phyloP scores from a whole-genome alignment of 1,140 invertebrate genomes.

The Mylabris phalerata region DNA sequence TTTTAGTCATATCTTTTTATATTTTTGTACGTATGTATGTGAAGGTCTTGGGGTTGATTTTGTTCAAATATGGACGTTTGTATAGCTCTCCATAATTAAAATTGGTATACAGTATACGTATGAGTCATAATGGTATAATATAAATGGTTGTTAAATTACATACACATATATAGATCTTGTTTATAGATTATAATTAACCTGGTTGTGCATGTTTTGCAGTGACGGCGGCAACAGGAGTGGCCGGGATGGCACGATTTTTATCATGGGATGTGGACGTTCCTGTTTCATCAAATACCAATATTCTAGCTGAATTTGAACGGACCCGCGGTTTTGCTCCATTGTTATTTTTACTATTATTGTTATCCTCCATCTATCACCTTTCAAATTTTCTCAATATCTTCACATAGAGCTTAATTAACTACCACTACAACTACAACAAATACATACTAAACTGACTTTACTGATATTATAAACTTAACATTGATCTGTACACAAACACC shows the following conservation, averaged over 20 bases:
- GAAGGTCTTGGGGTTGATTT: background rate
- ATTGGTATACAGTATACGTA: background rate
- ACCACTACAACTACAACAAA: background rate
- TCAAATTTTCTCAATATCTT: background rate
- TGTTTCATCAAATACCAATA: conserved; percentile 47
- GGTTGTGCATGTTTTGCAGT: conserved; percentile 15
- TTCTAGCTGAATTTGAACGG: conserved; percentile 49
- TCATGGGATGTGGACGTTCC: conserved; percentile 10
- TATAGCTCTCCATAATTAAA: background rate
- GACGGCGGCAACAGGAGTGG: conserved; percentile 3
- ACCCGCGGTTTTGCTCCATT: conserved; percentile 40
- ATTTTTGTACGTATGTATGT: background rate
- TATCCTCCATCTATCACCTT: conserved; percentile 39
- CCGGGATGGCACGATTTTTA: conserved; percentile 6
- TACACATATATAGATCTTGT: background rate
- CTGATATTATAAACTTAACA: conserved; percentile 11
- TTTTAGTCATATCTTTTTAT: no score
- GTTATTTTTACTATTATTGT: conserved; percentile 24
- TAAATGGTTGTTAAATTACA: background rate
- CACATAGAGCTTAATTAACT: background rate
- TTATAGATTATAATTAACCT: conserved; percentile 4
- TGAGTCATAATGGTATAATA: conserved; percentile 1
- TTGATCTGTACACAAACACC: conserved; percentile 9
- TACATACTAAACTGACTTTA: background rate
- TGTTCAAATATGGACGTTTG: background rate